These are phyloP conservation scores for Pachypsylla venusta DNA, from an alignment of 1,140 invertebrate species.

Conservation along the genomic window DNA sequence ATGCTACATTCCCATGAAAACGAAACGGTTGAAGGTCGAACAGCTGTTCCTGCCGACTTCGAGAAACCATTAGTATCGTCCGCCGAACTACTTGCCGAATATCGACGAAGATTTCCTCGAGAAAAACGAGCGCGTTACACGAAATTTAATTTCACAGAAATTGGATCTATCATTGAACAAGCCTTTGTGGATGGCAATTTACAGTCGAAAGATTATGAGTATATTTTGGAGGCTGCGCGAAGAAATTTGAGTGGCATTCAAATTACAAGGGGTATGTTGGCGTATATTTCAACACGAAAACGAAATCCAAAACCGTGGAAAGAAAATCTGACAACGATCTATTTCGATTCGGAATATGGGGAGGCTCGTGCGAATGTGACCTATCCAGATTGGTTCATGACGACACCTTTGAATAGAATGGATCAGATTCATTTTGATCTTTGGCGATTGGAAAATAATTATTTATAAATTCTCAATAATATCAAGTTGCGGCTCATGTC, in stretches of 20 bases:
- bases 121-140: background rate
- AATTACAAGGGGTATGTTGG: background rate
- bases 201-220: background rate
- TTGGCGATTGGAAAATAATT: too few species aligned
- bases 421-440: too few species aligned
- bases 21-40: slow-evolving; percentile 3
- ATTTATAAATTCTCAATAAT: too few species aligned
- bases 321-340: too few species aligned
- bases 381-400: background rate
- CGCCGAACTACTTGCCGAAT: background rate
- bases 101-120: background rate
- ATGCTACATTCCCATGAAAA: background rate
- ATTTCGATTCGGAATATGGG: too few species aligned
- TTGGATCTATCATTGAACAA: background rate
- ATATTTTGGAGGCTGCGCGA: background rate
- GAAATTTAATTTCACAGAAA: background rate
- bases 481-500: too few species aligned
- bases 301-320: background rate
- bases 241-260: slow-evolving; percentile 2
- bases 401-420: background rate
- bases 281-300: background rate
- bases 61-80: background rate
- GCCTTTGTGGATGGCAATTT: background rate
- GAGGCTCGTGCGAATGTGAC: too few species aligned
- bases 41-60: background rate